A percentile compares a stretch with the other conserved stretches of the same genome.
Conservation (phyloP, 2,888 invertebrate genomes). For the Apamea crenata region DNA sequence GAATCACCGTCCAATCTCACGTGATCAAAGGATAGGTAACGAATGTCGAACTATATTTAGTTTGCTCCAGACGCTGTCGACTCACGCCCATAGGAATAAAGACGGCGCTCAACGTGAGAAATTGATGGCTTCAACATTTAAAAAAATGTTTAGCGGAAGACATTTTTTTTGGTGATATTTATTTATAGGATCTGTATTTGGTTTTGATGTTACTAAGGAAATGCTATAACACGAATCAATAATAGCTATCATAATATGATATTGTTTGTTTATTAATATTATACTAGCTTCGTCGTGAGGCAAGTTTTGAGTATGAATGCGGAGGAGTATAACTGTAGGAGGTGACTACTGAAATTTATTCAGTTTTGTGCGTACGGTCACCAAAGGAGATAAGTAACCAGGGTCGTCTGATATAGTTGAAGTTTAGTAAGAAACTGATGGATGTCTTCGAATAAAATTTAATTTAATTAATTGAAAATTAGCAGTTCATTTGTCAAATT, state of each 20-base stretch:
- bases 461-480: no score
- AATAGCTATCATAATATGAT: background rate
- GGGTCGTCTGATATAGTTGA: no score
- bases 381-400: no score
- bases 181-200: conserved; percentile 1
- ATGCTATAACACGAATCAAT: background rate
- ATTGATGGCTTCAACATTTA: conserved; percentile 36
- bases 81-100: conserved; percentile 34
- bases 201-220: background rate
- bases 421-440: no score
- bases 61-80: conserved; percentile 39
- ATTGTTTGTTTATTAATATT: background rate
- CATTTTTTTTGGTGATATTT: conserved; percentile 16
- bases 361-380: no score
- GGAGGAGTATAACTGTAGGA: no score
- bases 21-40: conserved; percentile 56
- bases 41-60: conserved; percentile 57
- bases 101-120: conserved; percentile 24
- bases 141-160: conserved; percentile 9
- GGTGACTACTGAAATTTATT: no score
- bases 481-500: no score
- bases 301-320: no score
- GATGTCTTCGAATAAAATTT: no score
- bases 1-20: conserved; percentile 11
- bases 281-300: no score